Evolutionary conservation across 2,797 vertebrate species (phyloP).

Genomic region (Molossus alvarezi): DNA sequence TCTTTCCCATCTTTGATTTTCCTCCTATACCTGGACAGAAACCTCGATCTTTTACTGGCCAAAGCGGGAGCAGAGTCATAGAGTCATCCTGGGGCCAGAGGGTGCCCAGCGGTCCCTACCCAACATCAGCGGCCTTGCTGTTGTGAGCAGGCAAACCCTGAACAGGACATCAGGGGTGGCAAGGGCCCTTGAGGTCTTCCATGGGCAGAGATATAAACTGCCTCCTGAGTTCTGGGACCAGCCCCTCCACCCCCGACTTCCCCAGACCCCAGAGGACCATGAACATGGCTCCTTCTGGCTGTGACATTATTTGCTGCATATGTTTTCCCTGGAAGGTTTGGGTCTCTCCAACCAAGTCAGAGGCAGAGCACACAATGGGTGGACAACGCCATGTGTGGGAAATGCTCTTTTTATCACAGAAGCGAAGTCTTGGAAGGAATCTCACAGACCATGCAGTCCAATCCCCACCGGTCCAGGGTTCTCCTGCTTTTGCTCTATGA

Average conservation of each 20-base stretch:
- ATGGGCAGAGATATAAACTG: not conserved
- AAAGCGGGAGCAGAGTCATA: not conserved
- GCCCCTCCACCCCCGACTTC: not conserved
- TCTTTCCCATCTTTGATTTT: not conserved
- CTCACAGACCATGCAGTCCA: not conserved
- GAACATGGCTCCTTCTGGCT: not conserved
- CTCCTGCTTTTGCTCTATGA: not conserved
- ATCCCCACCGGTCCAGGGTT: not conserved
- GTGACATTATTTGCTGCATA: not conserved
- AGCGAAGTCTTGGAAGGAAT: not conserved
- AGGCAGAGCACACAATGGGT: not conserved
- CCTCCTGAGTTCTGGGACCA: not conserved
- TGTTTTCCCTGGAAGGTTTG: not conserved
- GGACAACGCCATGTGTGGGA: rapidly evolving
- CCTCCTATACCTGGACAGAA: not conserved
- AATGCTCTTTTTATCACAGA: not conserved
- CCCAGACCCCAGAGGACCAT: not conserved
- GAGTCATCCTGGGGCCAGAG: not conserved
- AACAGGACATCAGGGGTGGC: not conserved
- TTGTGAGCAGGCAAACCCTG: not conserved
- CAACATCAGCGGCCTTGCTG: not conserved
- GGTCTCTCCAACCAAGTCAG: not conserved
- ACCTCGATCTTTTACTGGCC: not conserved
- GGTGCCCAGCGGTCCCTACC: not conserved
- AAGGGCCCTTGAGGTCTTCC: not conserved